Evolutionary conservation across 2,113 vertebrate species (phyloP).

Genomic region (Nothocercus nigrocapillus): DNA sequence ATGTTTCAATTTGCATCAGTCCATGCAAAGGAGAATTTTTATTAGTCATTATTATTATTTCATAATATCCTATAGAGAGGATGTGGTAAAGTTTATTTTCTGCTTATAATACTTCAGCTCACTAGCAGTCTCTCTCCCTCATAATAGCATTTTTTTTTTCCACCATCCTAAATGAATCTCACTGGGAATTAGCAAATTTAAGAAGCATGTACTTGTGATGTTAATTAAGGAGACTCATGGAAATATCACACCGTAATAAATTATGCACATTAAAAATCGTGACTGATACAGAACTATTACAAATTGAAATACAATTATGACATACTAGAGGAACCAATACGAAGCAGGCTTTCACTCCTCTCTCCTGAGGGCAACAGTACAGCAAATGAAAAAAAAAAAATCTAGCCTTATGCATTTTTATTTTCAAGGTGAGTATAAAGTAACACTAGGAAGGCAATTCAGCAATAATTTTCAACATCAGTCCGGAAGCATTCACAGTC

Average conservation of each 20-base stretch:
- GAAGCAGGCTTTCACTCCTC: background rate
- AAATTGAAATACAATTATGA: slow-evolving; percentile 15
- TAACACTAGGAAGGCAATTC: background rate
- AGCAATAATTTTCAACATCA: background rate
- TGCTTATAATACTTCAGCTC: background rate
- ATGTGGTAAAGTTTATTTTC: background rate
- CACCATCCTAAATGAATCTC: background rate
- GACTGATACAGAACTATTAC: slow-evolving; percentile 15
- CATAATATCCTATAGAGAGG: background rate
- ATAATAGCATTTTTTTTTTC: background rate
- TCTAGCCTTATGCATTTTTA: background rate
- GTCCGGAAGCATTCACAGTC: background rate
- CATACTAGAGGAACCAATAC: background rate
- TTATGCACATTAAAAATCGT: background rate
- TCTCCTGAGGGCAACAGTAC: background rate
- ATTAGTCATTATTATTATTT: background rate
- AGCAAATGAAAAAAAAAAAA: slow-evolving; percentile 39
- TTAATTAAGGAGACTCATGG: slow-evolving; percentile 30
- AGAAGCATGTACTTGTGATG: background rate
- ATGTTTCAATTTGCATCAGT: background rate
- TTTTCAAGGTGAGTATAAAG: background rate
- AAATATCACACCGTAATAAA: slow-evolving; percentile 17
- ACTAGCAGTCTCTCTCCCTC: background rate
- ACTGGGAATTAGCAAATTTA: background rate
- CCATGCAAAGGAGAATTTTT: background rate